Base-by-base conservation (phyloP, 2,797 vertebrate genomes). In the Notolepis coatsorum region DNA sequence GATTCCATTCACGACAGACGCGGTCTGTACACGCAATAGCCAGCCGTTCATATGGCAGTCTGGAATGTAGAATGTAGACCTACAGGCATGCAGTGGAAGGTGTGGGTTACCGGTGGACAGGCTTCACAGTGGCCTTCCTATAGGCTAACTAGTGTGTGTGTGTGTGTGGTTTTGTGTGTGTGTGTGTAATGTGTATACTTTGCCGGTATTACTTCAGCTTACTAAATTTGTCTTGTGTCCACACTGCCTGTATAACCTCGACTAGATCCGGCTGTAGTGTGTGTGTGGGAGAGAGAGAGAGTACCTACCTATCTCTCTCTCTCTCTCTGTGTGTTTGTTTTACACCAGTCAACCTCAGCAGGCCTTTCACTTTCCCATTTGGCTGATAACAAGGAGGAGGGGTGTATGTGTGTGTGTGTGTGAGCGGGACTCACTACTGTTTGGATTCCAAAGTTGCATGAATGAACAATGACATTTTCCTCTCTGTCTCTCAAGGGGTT, bases 361-460 rank as follows among this genome's bases (percentile, higher is more conserved):
- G 37, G 13, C 61, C 68, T 86, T 79, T 88, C 83, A 76, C 78
- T 81, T 77, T 84, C 75, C 80, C 82, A 88, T 88, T 88, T 88
- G 76, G 52, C 68, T 81, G 84, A 88, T 88, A 85, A n/a, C n/a
- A n/a, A n/a, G n/a, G n/a, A n/a, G n/a, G n/a, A n/a, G 68, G 60
- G 56, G 8, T 23, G 25, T 53, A 38, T 18, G n/a, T 37, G 13
- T 42, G 28, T 65, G 35, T 75, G 37, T 27, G 18, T 48, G 5
- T 48, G 21, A 53, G n/a, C 37, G 31, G 4, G n/a, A 33, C 12
- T 2, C 33, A 37, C 15, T 37, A 37, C 15, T 37, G 15, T 37
- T 37, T 12, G 35, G 35, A 10, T n/a, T 37, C 10, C 15, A 37
- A 37, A n/a, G 15, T 37, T 37, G 35, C 35, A 10, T 37, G 10